These are phyloP conservation scores for Leistus spinibarbis DNA, from an alignment of 2,888 invertebrate species.

Conservation along the genomic window DNA sequence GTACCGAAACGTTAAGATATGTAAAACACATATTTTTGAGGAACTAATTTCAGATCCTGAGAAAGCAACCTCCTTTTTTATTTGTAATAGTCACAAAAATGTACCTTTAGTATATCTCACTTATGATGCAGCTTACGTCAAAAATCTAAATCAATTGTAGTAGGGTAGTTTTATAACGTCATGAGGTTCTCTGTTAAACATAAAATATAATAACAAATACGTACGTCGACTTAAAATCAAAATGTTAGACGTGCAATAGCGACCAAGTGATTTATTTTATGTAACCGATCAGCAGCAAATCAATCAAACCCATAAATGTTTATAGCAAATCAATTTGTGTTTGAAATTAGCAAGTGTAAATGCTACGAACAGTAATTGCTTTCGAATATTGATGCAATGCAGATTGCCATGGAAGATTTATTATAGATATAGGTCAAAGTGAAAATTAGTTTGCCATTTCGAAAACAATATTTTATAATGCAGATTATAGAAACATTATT, in stretches of 20 bases:
- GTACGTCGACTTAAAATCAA: too few species aligned
- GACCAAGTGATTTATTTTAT: neutral
- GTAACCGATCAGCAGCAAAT: neutral
- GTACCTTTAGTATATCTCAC: too few species aligned
- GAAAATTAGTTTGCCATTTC: conserved; percentile 6
- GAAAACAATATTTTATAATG: neutral
- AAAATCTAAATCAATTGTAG: too few species aligned
- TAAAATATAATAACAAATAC: too few species aligned
- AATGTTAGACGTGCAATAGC: neutral
- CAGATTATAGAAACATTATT: neutral
- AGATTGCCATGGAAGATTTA: conserved; percentile 20
- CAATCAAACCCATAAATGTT: neutral
- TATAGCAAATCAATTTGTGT: neutral
- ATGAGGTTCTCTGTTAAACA: too few species aligned
- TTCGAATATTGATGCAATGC: neutral
- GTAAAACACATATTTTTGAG: too few species aligned
- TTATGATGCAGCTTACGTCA: too few species aligned
- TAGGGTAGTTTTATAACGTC: too few species aligned
- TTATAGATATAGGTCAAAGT: conserved; percentile 5
- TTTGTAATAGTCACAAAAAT: too few species aligned
- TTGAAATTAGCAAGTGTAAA: neutral
- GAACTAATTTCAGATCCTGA: too few species aligned
- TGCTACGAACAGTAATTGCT: neutral
- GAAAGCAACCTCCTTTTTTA: too few species aligned
- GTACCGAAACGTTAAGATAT: too few species aligned